Percentiles rank a stretch among this genome's conserved stretches.
Evolutionary conservation across 2,113 vertebrate genomes (phyloP).

Genomic region (Equus przewalskii): DNA sequence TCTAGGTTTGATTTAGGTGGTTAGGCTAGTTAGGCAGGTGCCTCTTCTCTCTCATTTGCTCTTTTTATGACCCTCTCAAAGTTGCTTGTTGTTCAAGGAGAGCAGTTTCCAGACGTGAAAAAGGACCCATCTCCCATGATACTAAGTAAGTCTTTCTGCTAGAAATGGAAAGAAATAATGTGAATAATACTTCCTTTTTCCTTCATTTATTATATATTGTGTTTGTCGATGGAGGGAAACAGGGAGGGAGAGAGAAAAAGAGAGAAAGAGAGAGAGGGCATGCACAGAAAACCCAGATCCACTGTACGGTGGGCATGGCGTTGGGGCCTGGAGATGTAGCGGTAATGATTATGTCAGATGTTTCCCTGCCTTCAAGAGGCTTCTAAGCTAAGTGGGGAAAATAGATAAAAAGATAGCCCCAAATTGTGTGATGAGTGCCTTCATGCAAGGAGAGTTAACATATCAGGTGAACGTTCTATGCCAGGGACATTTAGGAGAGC

Average conservation of each 20-base stretch:
- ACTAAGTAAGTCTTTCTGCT: background rate
- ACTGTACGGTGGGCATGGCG: background rate
- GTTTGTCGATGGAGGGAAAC: background rate
- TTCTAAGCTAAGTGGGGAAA: background rate
- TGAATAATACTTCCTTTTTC: background rate
- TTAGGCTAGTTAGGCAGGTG: background rate
- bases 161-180: background rate
- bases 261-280: background rate
- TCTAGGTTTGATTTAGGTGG: background rate
- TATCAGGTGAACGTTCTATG: background rate
- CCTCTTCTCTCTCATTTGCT: background rate
- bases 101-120: background rate
- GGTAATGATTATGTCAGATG: background rate
- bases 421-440: background rate
- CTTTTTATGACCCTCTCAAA: background rate
- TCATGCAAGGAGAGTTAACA: background rate
- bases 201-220: background rate
- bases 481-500: background rate
- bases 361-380: background rate
- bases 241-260: too few species aligned
- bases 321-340: background rate
- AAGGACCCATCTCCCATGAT: background rate
- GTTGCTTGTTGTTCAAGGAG: background rate
- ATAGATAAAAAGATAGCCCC: background rate
- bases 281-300: background rate